Evolutionary conservation across 2,797 vertebrate species (phyloP), one percentile per base, ranked within the genome.

Genomic region (Ceryle rudis): DNA sequence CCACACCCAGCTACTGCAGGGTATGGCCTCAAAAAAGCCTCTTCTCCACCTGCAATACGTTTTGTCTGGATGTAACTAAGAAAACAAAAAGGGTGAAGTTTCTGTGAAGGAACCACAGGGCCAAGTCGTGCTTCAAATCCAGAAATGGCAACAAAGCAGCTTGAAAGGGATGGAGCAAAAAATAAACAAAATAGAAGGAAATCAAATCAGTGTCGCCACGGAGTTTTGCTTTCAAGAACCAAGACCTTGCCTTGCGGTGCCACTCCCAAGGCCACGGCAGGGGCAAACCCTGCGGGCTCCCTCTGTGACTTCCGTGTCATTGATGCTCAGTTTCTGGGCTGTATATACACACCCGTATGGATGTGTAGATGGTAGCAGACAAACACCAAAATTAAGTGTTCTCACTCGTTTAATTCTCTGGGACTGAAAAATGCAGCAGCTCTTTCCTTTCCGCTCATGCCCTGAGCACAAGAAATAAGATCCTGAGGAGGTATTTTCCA

Each of bases 281-380:
- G 60, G 41, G 10, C 77, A 42, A 83, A 62, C 58, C 70, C 85
- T 57, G 60, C 0, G 2, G 85, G 73, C 58, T 77, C 90, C 82
- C 87, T 95, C 95, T 95, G 77, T 88, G 82, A 93, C 96, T 94
- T 84, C 93, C 90, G 25, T 88, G 93, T 91, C 83, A 91, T 33
- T 61, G 70, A 37, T 95, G 95, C 97, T 97, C 96, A 90, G 94
- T 93, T 85, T 89, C 93, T 67, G 95, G 92, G 91, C 83, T 81
- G 65, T 72, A 7, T 2, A 29, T 7, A 39, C 3, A 20, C 81
- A 64, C 93, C 86, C 26, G 0, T 31, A 11, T 4, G 71, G 91
- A 93, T 66, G 86, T 88, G 89, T 95, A 97, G 97, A 96, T 97
- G 97, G 96, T 97, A 97, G 97, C 97, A 97, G 97, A 97, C 97